Percentiles rank a stretch among this genome's conserved stretches.
These are phyloP conservation scores for Propithecus deckenii DNA, from an alignment of 2,797 vertebrate species.

Conservation along the genomic window DNA sequence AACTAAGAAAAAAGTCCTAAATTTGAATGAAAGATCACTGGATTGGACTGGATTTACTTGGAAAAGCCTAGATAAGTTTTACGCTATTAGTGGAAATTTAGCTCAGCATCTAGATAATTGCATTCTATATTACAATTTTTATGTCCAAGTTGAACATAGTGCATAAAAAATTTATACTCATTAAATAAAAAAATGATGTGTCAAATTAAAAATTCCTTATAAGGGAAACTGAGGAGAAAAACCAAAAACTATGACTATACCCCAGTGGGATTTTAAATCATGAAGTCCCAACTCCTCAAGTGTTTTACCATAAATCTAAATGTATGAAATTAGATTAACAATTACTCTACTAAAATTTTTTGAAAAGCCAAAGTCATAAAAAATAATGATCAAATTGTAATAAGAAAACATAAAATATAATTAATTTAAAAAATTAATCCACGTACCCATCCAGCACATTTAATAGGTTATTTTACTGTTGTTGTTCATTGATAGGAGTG, in stretches of 20 bases:
- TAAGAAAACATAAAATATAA: background rate
- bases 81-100: background rate
- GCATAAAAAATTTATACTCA: background rate
- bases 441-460: background rate
- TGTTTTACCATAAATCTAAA: background rate
- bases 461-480: background rate
- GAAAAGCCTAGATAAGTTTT: background rate
- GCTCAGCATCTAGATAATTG: background rate
- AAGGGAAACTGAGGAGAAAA: background rate
- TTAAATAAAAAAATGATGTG: background rate
- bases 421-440: background rate
- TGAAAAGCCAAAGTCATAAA: background rate
- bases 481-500: background rate
- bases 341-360: background rate
- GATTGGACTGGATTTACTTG: background rate
- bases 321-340: constrained; percentile 4
- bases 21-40: background rate
- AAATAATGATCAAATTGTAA: background rate
- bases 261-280: background rate
- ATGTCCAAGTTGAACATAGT: background rate
- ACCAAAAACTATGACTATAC: background rate
- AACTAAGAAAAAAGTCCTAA: background rate
- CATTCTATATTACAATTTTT: background rate
- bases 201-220: background rate
- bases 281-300: background rate